A percentile compares a stretch with the other conserved stretches of the same genome.
Evolutionary conservation across 2,888 invertebrate species (phyloP).

Genomic region (Idaea dimidiata): DNA sequence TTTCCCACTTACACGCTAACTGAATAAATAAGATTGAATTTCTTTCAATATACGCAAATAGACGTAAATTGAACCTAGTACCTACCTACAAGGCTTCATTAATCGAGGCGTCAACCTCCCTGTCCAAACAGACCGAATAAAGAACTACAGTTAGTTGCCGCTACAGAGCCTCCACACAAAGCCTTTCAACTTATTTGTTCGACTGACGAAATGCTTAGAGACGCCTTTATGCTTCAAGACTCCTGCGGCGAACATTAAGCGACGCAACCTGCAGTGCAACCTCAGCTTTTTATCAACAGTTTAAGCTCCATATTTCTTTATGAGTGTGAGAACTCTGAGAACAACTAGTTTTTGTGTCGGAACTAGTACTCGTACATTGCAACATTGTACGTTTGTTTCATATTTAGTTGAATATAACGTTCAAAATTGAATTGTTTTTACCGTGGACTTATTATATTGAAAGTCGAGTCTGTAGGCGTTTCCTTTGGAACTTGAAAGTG

Average conservation of each 20-base stretch:
- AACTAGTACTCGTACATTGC: slow-evolving; percentile 30
- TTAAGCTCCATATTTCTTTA: slow-evolving; percentile 39
- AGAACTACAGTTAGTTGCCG: slow-evolving; percentile 58
- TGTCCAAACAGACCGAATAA: slow-evolving; percentile 61
- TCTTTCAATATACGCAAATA: slow-evolving; percentile 16
- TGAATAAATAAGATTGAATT: slow-evolving; percentile 1
- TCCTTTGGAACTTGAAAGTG: slow-evolving; percentile 55
- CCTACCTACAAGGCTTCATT: slow-evolving; percentile 43
- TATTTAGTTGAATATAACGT: slow-evolving; percentile 32
- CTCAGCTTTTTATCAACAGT: slow-evolving; percentile 33
- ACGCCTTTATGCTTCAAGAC: slow-evolving; percentile 53
- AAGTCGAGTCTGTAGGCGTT: slow-evolving; percentile 64
- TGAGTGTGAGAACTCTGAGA: slow-evolving; percentile 20
- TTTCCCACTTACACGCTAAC: not conserved
- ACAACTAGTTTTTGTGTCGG: slow-evolving; percentile 40
- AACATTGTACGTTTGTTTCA: slow-evolving; percentile 19
- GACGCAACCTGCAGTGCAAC: slow-evolving; percentile 25
- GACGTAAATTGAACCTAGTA: slow-evolving; percentile 40
- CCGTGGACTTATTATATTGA: slow-evolving; percentile 39
- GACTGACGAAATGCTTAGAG: slow-evolving; percentile 64
- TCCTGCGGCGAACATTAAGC: slow-evolving; percentile 51
- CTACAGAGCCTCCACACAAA: slow-evolving; percentile 56
- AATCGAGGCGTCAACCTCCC: slow-evolving; percentile 62
- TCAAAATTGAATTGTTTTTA: slow-evolving; percentile 30
- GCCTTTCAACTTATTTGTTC: slow-evolving; percentile 64